Evolutionary conservation across 2,797 vertebrate species (phyloP).

Genomic region (Catharus ustulatus): DNA sequence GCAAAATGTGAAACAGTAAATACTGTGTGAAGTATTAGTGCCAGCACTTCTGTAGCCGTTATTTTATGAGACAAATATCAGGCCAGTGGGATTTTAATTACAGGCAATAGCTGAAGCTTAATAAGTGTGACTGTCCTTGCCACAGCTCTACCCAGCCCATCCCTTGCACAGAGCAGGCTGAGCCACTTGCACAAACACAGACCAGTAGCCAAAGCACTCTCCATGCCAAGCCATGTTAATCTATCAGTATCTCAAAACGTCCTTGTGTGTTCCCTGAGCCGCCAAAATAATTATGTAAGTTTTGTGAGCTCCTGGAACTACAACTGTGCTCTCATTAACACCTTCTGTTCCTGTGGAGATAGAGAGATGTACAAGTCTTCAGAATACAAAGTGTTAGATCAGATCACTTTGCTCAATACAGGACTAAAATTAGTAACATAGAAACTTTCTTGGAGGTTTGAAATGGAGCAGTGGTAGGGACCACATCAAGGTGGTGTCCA

Average conservation of each 20-base stretch:
- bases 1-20: constrained; percentile 68
- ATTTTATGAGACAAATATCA: background rate
- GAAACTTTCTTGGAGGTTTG: background rate
- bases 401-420: background rate
- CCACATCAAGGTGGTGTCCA: background rate
- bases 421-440: background rate
- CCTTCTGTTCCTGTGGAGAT: constrained; percentile 4
- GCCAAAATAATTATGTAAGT: constrained; percentile 15
- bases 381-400: background rate
- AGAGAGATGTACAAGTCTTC: background rate
- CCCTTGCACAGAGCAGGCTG: background rate
- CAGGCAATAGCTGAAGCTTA: background rate
- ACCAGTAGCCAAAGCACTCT: constrained; percentile 30
- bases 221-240: background rate
- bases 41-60: background rate
- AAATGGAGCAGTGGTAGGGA: background rate
- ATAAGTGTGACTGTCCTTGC: background rate
- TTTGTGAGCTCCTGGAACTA: constrained; percentile 15
- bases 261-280: constrained; percentile 11
- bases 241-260: background rate
- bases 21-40: constrained; percentile 20
- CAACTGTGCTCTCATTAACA: constrained; percentile 29
- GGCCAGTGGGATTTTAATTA: background rate
- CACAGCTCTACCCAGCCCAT: background rate
- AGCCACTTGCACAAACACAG: background rate